Conservation (phyloP, 2,797 vertebrate genomes). For the Neomorphus geoffroyi region DNA sequence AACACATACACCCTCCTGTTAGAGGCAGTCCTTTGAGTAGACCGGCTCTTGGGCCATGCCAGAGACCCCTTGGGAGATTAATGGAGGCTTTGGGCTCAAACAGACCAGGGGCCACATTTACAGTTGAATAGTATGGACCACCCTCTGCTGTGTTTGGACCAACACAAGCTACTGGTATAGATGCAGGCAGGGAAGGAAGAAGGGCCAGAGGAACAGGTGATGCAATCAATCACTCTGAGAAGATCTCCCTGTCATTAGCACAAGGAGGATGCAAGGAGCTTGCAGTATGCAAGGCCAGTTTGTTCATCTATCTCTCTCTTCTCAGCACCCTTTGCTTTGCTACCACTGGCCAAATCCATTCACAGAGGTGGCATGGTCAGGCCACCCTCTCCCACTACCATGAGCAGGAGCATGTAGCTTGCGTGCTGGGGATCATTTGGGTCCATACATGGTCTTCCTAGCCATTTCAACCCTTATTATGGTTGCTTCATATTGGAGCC, state of each 20-base stretch:
- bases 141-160: not conserved
- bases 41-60: not conserved
- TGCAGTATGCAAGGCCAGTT: not conserved
- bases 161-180: not conserved
- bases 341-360: not conserved
- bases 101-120: not conserved
- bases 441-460: not conserved
- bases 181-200: not conserved
- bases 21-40: not conserved
- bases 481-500: not conserved
- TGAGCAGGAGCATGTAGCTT: not conserved
- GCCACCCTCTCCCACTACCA: not conserved
- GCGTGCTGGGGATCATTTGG: not conserved
- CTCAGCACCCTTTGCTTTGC: not conserved
- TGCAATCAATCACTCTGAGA: rapidly evolving
- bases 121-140: not conserved
- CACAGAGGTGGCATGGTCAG: rapidly evolving
- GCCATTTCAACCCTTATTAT: not conserved
- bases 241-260: not conserved
- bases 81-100: not conserved
- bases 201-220: rapidly evolving
- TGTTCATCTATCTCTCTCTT: not conserved
- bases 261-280: not conserved
- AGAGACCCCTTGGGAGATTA: not conserved
- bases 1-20: not conserved